Percentiles rank a stretch among this genome's conserved stretches.
phyloP scores from a whole-genome alignment of 1,140 invertebrate genomes.

The Aphaenogaster rudis region DNA sequence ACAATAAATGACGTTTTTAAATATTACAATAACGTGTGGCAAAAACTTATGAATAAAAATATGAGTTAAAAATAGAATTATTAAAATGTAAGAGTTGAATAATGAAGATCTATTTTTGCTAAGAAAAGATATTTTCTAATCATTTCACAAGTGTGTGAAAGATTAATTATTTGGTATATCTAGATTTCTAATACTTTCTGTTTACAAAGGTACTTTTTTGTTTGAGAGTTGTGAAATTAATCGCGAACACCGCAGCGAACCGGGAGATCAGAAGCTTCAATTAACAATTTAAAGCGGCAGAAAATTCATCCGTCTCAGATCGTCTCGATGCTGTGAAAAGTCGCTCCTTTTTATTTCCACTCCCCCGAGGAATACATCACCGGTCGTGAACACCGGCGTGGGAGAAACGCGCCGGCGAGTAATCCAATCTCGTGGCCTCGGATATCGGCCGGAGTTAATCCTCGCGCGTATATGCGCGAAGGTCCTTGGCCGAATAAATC shows the following conservation, averaged over 20 bases:
- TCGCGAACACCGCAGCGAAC: background rate
- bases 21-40: background rate
- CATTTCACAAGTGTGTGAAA: background rate
- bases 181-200: background rate
- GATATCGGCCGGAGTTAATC: slow-evolving; percentile 60
- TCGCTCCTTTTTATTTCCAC: slow-evolving; percentile 14
- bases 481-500: slow-evolving; percentile 68
- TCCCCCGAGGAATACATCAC: slow-evolving; percentile 46
- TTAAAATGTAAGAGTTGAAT: background rate
- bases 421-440: slow-evolving; percentile 51
- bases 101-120: background rate
- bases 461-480: slow-evolving; percentile 68
- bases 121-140: background rate
- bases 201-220: background rate
- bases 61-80: background rate
- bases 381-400: slow-evolving; percentile 25
- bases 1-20: background rate
- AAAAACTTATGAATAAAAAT: background rate
- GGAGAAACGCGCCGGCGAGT: slow-evolving; percentile 16
- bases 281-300: background rate
- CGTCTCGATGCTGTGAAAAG: background rate
- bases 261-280: background rate
- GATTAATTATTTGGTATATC: background rate
- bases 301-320: background rate
- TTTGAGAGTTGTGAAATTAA: background rate